Conservation (phyloP, 2,888 invertebrate species). For the Agonopterix alstromeriana region DNA sequence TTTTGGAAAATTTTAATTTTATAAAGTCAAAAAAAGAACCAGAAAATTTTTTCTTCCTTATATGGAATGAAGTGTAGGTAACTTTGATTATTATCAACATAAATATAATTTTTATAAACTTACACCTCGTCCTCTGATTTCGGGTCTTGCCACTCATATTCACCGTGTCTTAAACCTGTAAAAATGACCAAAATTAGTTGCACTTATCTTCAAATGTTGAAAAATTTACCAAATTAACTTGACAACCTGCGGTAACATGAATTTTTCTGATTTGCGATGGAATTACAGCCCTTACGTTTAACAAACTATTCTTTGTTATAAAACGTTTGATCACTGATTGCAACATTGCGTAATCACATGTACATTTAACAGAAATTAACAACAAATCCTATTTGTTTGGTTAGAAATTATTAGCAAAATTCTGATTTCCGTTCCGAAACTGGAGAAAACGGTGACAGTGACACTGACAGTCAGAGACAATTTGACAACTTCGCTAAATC, state of each 20-base stretch:
- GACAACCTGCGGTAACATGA: constrained; percentile 40
- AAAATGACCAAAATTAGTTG: constrained; percentile 16
- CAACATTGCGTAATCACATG: constrained; percentile 31
- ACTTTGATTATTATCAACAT: too few relatives aligned
- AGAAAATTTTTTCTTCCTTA: too few relatives aligned
- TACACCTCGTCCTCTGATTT: constrained; percentile 94
- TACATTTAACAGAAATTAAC: constrained; percentile 14
- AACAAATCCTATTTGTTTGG: constrained; percentile 16
- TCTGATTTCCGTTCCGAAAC: not conserved
- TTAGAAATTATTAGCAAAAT: constrained; percentile 18
- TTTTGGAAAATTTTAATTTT: too few relatives aligned
- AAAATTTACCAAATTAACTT: constrained; percentile 11
- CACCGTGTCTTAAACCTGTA: constrained; percentile 81
- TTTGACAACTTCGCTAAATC: not conserved
- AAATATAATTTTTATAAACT: constrained; percentile 42
- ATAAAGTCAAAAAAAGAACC: too few relatives aligned
- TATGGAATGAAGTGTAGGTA: too few relatives aligned
- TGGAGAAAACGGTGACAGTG: not conserved
- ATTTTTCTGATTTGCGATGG: constrained; percentile 26
- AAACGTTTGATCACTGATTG: constrained; percentile 19
- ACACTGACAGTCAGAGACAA: not conserved
- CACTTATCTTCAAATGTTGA: not conserved
- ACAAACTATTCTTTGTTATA: constrained; percentile 13
- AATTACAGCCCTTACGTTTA: constrained; percentile 13
- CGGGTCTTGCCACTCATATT: constrained; percentile 95